These are phyloP conservation scores for Melanerpes formicivorus DNA, from an alignment of 2,113 vertebrate species.

Conservation along the genomic window DNA sequence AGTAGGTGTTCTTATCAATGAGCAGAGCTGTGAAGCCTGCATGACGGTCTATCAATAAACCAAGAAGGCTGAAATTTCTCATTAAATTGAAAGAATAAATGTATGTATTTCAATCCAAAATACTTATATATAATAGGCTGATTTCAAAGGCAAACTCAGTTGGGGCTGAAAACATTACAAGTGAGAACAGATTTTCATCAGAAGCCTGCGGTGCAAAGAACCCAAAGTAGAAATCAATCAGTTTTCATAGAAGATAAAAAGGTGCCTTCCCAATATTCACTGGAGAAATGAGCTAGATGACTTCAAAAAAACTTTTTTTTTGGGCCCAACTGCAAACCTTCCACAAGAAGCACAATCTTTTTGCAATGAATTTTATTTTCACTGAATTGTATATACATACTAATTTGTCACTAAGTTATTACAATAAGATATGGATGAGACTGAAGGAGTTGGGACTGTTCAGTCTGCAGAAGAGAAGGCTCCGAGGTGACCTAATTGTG, in stretches of 20 bases:
- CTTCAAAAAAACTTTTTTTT: background rate
- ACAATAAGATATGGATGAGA: background rate
- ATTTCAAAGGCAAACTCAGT: conserved; percentile 53
- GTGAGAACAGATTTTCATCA: conserved; percentile 53
- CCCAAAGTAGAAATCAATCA: conserved; percentile 34
- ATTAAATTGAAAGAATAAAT: conserved; percentile 47
- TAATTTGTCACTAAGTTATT: background rate
- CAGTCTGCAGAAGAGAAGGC: too few relatives aligned
- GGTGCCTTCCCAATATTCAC: background rate
- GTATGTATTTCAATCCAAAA: conserved; percentile 32
- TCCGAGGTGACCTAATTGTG: too few relatives aligned
- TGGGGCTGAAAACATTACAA: conserved; percentile 52
- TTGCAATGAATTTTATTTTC: background rate
- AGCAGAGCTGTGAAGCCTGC: conserved; percentile 34
- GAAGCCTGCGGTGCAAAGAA: conserved; percentile 13
- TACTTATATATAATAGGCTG: conserved; percentile 32
- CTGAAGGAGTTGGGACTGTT: too few relatives aligned
- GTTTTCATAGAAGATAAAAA: conserved; percentile 23
- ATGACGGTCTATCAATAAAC: conserved; percentile 52
- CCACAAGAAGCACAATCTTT: background rate
- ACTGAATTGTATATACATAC: background rate
- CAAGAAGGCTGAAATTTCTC: conserved; percentile 44
- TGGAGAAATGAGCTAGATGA: background rate
- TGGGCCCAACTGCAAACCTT: background rate
- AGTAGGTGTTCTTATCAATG: conserved; percentile 66